Conservation (phyloP, 2,113 vertebrate genomes). For the Rhinoptilus africanus region DNA sequence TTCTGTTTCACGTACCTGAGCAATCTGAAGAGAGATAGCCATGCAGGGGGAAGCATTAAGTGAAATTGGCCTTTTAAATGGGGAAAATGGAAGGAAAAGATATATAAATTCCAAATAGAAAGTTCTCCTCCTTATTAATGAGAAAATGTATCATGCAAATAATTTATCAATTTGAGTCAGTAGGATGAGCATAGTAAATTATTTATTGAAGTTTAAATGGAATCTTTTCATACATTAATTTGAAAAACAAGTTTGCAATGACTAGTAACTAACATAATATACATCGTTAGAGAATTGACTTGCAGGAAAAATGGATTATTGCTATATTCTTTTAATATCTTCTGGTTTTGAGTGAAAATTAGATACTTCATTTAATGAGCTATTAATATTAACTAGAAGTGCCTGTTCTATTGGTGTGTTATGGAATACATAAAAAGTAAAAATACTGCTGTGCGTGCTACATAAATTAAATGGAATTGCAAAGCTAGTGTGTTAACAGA, state of each 20-base stretch:
- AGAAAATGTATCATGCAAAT: conserved; percentile 59
- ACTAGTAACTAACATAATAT: conserved; percentile 60
- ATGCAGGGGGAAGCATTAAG: no score
- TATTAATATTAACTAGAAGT: conserved; percentile 75
- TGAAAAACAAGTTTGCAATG: conserved; percentile 68
- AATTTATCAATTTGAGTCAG: conserved; percentile 65
- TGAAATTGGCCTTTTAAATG: conserved; percentile 15
- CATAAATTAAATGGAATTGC: conserved; percentile 14
- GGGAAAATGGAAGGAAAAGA: neutral
- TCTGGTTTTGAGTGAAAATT: conserved; percentile 49
- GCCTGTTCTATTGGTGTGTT: conserved; percentile 18
- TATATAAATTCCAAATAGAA: conserved; percentile 15
- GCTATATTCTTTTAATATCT: conserved; percentile 33
- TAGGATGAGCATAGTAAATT: conserved; percentile 63
- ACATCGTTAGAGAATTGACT: conserved; percentile 61
- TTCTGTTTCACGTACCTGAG: neutral
- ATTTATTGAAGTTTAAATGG: conserved; percentile 73
- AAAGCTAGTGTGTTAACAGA: neutral
- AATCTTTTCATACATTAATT: conserved; percentile 70
- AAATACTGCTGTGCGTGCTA: neutral
- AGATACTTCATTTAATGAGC: conserved; percentile 70
- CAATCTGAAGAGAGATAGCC: neutral
- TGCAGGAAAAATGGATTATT: conserved; percentile 45
- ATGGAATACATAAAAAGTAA: conserved; percentile 37
- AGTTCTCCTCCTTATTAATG: conserved; percentile 36